Percentiles rank a stretch among this genome's conserved stretches.
phyloP scores from a whole-genome alignment of 2,113 vertebrate species.

The Raja brachyura region DNA sequence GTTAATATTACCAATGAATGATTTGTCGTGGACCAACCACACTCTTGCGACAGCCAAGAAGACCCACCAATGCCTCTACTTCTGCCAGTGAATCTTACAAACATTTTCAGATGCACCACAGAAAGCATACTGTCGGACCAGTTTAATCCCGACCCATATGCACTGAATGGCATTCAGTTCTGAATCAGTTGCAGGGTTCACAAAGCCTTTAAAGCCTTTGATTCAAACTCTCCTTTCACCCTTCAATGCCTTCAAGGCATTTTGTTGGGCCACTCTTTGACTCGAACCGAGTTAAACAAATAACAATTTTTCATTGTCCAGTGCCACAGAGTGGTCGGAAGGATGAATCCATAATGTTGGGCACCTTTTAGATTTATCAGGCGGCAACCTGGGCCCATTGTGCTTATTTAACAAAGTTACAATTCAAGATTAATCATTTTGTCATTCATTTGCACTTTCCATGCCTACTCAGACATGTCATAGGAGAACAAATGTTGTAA shows the following conservation, averaged over 20 bases:
- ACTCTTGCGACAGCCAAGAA: no score
- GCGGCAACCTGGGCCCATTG: neutral
- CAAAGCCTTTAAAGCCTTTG: neutral
- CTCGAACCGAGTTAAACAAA: neutral
- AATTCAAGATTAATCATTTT: neutral
- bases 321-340: neutral
- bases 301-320: neutral
- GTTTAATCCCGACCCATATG: neutral
- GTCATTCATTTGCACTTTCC: neutral
- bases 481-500: neutral
- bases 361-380: neutral
- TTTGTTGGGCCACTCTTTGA: neutral
- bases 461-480: neutral
- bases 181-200: neutral
- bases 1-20: no score
- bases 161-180: neutral
- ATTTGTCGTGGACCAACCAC: no score
- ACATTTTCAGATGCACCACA: no score
- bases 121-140: no score
- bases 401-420: neutral
- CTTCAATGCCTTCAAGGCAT: neutral
- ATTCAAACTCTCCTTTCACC: neutral
- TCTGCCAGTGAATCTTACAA: no score
- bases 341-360: neutral
- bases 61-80: no score